Evolutionary conservation across 2,113 vertebrate genomes (phyloP), one percentile per base, ranked within the genome.

Genomic region (human (Homo sapiens)): DNA sequence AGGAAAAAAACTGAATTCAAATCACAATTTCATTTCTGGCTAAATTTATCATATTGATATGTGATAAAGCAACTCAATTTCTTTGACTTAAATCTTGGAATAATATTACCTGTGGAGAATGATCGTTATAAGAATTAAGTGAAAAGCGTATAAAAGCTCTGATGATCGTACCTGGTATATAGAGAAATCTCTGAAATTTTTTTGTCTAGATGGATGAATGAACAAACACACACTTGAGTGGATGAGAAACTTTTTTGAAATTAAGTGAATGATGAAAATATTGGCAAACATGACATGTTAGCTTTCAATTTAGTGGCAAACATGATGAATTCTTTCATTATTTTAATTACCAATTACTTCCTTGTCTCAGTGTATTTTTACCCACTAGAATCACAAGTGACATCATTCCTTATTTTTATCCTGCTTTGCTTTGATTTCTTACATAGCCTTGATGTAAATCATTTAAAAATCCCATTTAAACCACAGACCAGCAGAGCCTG

Each of bases 391-490:
- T 84, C 90, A 59, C 61, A 70, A 68, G 7, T 90, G 40, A 11
- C 11, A 61, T 88, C 45, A 35, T 64, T 84, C 45, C 87, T 96
- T 93, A 73, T 94, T 96, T 90, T 90, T 81, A 59, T 40, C 40
- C 88, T 82, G 59, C 64, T 92, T 93, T 55, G 17, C 94, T 97
- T 93, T 97, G 87, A 97, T 96, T 98, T 96, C 64, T 89, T 88
- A 87, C 17, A 35, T 50, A 93, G 52, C 70, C 14, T 72, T 82
- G 70, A 70, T 85, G 18, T 55, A 95, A 98, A 95, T 94, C 98
- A 73, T 88, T 88, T 92, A 89, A 64, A 93, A 96, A 90, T 61
- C 72, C 50, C 90, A n/a, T 84, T 96, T 94, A 96, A 95, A 87
- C n/a, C 64, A 82, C 55, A 73, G 90, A 35, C 90, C 90, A 78